phyloP scores from a whole-genome alignment of 2,888 invertebrate genomes.

The Blomia tropicalis region DNA sequence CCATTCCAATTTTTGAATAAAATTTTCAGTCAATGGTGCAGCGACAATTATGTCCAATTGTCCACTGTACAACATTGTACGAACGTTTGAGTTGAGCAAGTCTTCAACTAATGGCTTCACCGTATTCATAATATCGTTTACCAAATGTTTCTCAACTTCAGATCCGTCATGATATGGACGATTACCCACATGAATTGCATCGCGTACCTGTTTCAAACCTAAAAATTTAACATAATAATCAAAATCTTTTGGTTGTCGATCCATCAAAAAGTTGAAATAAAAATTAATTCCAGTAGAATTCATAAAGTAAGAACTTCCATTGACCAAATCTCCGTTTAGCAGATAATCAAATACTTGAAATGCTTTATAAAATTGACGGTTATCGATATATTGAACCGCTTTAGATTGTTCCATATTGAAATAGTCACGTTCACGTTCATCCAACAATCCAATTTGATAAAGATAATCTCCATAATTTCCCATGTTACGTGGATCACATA shows the following conservation, averaged over 20 bases:
- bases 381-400: constrained; percentile 28
- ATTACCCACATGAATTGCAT: constrained; percentile 68
- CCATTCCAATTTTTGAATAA: constrained; percentile 54
- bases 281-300: constrained; percentile 59
- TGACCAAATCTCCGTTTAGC: constrained; percentile 50
- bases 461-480: constrained; percentile 37
- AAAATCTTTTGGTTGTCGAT: constrained; percentile 37
- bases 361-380: constrained; percentile 26
- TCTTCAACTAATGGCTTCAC: constrained; percentile 43
- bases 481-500: constrained; percentile 33
- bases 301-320: constrained; percentile 46
- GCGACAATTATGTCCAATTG: constrained; percentile 81
- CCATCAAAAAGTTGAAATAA: constrained; percentile 55
- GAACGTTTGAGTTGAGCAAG: constrained; percentile 35
- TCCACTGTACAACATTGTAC: constrained; percentile 52
- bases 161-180: constrained; percentile 45
- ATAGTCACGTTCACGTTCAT: constrained; percentile 29
- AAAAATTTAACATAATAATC: constrained; percentile 45
- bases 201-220: constrained; percentile 48
- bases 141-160: constrained; percentile 54
- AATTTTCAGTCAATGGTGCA: constrained; percentile 65
- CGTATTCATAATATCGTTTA: constrained; percentile 62
- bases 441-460: constrained; percentile 34
- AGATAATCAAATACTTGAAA: constrained; percentile 47
- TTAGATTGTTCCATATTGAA: constrained; percentile 30